Evolutionary conservation across 2,113 vertebrate species (phyloP), one percentile per base, ranked within the genome.

Genomic region (Scophthalmus maximus): DNA sequence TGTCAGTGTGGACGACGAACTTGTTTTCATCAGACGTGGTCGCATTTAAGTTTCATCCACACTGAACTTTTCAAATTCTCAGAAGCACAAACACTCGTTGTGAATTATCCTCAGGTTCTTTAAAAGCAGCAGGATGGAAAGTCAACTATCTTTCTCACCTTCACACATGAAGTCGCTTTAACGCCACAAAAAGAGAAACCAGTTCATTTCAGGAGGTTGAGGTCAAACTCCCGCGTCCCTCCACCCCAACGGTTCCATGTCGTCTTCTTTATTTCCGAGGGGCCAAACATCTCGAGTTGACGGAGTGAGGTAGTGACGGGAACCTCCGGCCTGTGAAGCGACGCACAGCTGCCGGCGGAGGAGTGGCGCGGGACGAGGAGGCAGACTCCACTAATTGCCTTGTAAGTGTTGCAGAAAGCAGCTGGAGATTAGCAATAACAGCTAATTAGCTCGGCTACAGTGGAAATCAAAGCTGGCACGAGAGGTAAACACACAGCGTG

Each of bases 391-490:
- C n/a, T 81, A 85, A 87, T 84, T 75, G 82, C 78, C 87, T 83
- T 80, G 82, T 82, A 82, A 86, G 78, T 72, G 42, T 34, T 67
- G 58, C 78, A 83, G 77, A 78, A 79, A 90, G 72, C 85, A 86
- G 87, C 84, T 86, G 88, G 88, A 90, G 85, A 82, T 88, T 78
- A 87, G 85, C 74, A 88, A 88, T 87, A 90, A 82, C 59, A 72
- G 79, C 81, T 88, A 85, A 87, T 86, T 88, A 89, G 75, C 58
- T 4, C 1, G 15, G 38, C 40, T 47, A 29, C 47, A 20, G 68
- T 52, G 67, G 66, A 83, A 87, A 85, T 80, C 81, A 83, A 87
- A 83, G 76, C 70, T 68, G 3, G 1, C 73, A 12, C 47, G 17
- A 53, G 50, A 73, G 75, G 67, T 51, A 69, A 82, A 81, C 74